These are phyloP conservation scores for Bothrops alternatus DNA, from an alignment of 2,797 vertebrate genomes.

Conservation along the genomic window DNA sequence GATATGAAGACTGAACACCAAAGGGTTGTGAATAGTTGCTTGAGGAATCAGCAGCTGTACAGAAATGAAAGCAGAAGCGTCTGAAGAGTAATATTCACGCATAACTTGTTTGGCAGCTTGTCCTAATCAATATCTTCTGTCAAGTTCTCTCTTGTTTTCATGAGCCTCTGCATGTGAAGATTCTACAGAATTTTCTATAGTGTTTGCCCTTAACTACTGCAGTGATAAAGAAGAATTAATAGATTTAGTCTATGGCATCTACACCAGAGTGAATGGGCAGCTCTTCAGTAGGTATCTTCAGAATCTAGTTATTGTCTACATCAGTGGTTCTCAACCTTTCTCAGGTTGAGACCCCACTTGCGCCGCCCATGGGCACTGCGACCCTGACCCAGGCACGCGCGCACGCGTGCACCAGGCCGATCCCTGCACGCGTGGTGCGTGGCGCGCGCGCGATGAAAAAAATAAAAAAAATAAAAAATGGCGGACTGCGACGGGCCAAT, in stretches of 20 bases:
- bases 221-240: not conserved
- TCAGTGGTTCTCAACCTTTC: too few species aligned
- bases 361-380: too few species aligned
- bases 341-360: too few species aligned
- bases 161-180: not conserved
- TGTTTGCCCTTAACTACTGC: not conserved
- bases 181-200: not conserved
- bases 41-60: not conserved
- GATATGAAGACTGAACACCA: not conserved
- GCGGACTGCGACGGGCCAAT: too few species aligned
- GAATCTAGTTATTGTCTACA: not conserved
- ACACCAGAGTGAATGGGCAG: not conserved
- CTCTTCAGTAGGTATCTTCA: not conserved
- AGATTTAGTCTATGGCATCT: not conserved
- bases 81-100: not conserved
- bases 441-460: too few species aligned
- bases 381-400: too few species aligned
- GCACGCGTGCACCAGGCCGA: too few species aligned
- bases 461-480: too few species aligned
- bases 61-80: not conserved
- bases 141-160: not conserved
- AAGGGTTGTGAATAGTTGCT: not conserved
- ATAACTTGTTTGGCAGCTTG: not conserved
- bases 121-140: not conserved
- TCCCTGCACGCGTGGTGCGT: too few species aligned